These are phyloP conservation scores for Mastomys natalensis DNA, from an alignment of 2,113 vertebrate species.

Conservation along the genomic window DNA sequence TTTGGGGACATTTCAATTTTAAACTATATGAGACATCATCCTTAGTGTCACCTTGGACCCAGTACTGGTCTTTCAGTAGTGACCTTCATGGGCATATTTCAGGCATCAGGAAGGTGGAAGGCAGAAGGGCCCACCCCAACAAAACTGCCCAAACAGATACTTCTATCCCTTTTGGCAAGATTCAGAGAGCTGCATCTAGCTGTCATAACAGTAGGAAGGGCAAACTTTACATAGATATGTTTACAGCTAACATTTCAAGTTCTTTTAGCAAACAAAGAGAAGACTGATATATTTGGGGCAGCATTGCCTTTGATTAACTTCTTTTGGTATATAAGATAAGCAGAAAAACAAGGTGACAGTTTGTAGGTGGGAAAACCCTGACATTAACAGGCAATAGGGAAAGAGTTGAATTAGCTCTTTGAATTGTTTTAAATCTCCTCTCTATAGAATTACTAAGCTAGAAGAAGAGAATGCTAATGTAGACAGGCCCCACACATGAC, in stretches of 20 bases:
- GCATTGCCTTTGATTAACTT: neutral
- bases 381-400: neutral
- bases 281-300: neutral
- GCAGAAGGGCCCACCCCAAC: neutral
- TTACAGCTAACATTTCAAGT: neutral
- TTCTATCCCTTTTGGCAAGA: neutral
- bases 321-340: neutral
- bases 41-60: neutral
- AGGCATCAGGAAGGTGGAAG: neutral
- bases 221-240: neutral
- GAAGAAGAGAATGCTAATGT: neutral
- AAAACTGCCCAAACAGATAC: neutral
- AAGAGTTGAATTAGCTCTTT: neutral
- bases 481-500: neutral
- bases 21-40: neutral
- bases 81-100: neutral
- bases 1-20: neutral
- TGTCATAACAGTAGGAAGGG: neutral
- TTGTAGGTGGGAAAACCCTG: slow-evolving; percentile 1
- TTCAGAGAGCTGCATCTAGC: neutral
- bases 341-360: neutral
- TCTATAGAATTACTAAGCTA: slow-evolving; percentile 25
- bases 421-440: neutral
- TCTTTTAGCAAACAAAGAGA: neutral
- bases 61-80: neutral